These are phyloP conservation scores for Garra rufa DNA, from an alignment of 2,113 vertebrate species.

Conservation along the genomic window DNA sequence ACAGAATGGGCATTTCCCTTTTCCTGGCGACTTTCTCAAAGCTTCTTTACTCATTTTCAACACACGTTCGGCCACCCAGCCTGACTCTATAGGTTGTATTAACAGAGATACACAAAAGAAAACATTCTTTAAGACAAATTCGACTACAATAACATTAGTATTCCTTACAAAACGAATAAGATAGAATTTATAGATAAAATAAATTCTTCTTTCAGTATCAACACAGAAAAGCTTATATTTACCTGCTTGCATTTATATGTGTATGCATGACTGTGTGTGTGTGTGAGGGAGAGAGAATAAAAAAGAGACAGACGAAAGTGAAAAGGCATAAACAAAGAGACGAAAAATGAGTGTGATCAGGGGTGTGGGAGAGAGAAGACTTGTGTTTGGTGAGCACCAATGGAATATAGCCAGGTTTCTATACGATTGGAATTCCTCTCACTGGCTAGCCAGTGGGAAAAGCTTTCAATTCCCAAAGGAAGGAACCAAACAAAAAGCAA, in stretches of 20 bases:
- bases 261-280: slow-evolving; percentile 43
- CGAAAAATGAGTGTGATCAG: slow-evolving; percentile 25
- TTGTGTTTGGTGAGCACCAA: slow-evolving; percentile 63
- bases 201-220: slow-evolving; percentile 64
- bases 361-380: slow-evolving; percentile 45
- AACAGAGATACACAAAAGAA: slow-evolving; percentile 67
- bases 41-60: slow-evolving; percentile 62
- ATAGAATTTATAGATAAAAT: slow-evolving; percentile 71
- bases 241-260: slow-evolving; percentile 69
- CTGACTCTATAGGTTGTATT: slow-evolving; percentile 72
- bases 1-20: slow-evolving; percentile 58
- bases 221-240: slow-evolving; percentile 75
- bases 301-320: neutral
- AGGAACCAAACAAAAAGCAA: slow-evolving; percentile 72
- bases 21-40: slow-evolving; percentile 56
- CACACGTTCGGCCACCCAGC: slow-evolving; percentile 70
- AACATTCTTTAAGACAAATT: slow-evolving; percentile 59
- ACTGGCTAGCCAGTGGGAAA: slow-evolving; percentile 75
- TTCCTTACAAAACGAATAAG: slow-evolving; percentile 65
- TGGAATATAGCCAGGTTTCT: slow-evolving; percentile 77
- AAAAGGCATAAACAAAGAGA: slow-evolving; percentile 17
- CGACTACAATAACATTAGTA: slow-evolving; percentile 66
- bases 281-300: slow-evolving; percentile 37
- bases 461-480: slow-evolving; percentile 68
- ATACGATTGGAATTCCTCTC: slow-evolving; percentile 81